Evolutionary conservation across 2,113 vertebrate species (phyloP), one percentile per base, ranked within the genome.

Genomic region (Dromas ardeola): DNA sequence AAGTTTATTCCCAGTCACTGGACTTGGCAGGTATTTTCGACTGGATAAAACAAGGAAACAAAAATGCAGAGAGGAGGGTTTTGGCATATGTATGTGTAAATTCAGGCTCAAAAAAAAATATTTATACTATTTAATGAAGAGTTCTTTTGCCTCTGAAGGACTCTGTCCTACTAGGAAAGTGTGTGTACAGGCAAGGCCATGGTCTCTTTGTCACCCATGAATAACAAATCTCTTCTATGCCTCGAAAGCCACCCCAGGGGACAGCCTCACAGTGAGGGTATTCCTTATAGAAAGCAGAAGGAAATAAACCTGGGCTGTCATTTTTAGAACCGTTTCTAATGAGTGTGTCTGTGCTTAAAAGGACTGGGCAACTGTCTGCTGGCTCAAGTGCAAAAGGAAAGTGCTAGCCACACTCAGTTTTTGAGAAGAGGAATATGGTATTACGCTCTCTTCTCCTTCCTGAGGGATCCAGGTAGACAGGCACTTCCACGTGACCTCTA

Each of bases 221-320:
- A 81, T 79, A 79, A 76, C 45, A 95, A 91, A 93, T 85, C 43
- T 47, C 59, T 73, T 50, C 79, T 58, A 16, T 82, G 78, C 26
- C 49, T 26, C 18, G 84, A 90, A 79, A 90, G 56, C 19, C 77
- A 72, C 30, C 66, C 47, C 90, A 80, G 50, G 87, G 84, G 65
- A 94, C 52, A n/a, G 43, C 9, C 47, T 72, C 25, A 1, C 20
- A 27, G 14, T 55, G 26, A 72, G 32, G 34, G 1, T 4, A 42
- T 78, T 80, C 43, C 52, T 91, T 36, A 14, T 0, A 65, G 66
- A 34, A 49, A 72, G 23, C 13, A 85, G 70, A 53, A 80, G 67
- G 61, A 87, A 82, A 82, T 52, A 76, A 76, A 55, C 32, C 40
- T 20, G 2, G 62, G 22, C 56, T 73, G 53, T 43, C 20, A 2